phyloP scores from a whole-genome alignment of 2,113 vertebrate genomes.

The Carassius gibelio region DNA sequence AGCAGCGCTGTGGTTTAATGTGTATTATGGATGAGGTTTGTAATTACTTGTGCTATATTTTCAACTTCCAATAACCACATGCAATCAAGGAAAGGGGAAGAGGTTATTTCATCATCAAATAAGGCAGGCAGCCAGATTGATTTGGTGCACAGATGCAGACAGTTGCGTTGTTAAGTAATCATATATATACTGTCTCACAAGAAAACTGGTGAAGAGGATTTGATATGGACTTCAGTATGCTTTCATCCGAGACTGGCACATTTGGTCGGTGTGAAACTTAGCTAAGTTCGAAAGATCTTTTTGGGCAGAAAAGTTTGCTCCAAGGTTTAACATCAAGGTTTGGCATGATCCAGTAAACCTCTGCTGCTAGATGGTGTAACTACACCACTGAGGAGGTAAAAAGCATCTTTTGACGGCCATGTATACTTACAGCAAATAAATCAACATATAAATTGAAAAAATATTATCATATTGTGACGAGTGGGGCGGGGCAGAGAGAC shows the following conservation, averaged over 20 bases:
- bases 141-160: conserved; percentile 45
- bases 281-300: neutral
- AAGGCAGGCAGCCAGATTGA: conserved; percentile 50
- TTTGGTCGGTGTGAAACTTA: neutral
- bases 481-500: no score
- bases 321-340: neutral
- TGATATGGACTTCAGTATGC: neutral
- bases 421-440: neutral
- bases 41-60: conserved; percentile 69
- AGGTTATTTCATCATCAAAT: conserved; percentile 62
- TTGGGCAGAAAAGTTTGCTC: neutral
- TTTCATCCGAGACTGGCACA: neutral
- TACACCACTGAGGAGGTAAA: neutral
- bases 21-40: conserved; percentile 74
- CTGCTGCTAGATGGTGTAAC: neutral
- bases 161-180: conserved; percentile 3
- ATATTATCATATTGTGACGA: neutral
- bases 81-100: conserved; percentile 59
- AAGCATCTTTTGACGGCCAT: neutral
- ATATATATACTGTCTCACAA: neutral
- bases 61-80: conserved; percentile 61
- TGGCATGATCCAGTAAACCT: neutral
- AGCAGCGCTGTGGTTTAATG: conserved; percentile 69
- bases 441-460: neutral
- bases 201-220: neutral